Evolutionary conservation across 2,888 invertebrate species (phyloP), one percentile per base, ranked within the genome.

Genomic region (Auanema sp.): DNA sequence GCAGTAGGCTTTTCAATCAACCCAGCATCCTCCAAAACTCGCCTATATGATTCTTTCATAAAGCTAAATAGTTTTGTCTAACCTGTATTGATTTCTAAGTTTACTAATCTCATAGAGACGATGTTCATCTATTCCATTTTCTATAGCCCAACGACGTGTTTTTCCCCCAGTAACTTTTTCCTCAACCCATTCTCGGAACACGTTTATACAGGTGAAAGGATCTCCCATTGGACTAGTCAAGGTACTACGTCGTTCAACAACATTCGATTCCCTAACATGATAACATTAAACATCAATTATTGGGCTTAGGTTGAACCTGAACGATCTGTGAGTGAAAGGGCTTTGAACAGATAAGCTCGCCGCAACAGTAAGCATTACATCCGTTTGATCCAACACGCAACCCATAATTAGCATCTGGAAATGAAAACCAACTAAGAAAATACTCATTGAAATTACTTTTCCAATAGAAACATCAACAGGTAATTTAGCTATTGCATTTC

Each of bases 101-200:
- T 97, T 97, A 0, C 92, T 92, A 80, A 94, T 91, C 85, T 98
- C 98, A 83, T 96, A 98, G 80, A 98, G 90, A 23, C 98, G 87
- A 84, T 98, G 96, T 84, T 98, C 97, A 85, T 98, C 97, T 8
- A 98, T 87, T 0, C 94, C 95, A 63, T 93, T 87, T 62, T 91
- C 88, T 70, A 89, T 89, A 77, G 95, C 93, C 97, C 98, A 98
- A 65, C 89, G 89, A 51, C 90, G 87, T 0, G 85, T 67, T 21
- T 68, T 68, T 33, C 77, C 76, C 16, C 72, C 72, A 47, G 69
- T 83, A 21, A 84, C 83, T 70, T 86, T 86, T 41, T 85, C 83
- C 77, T 85, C 64, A 4, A 80, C 71, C 81, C 79, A 81, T 60
- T 76, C 79, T 2, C 77, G 68, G 63, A 79, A 82, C 12, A 81